phyloP scores from a whole-genome alignment of 2,113 vertebrate species.

The Pygoscelis adeliae region DNA sequence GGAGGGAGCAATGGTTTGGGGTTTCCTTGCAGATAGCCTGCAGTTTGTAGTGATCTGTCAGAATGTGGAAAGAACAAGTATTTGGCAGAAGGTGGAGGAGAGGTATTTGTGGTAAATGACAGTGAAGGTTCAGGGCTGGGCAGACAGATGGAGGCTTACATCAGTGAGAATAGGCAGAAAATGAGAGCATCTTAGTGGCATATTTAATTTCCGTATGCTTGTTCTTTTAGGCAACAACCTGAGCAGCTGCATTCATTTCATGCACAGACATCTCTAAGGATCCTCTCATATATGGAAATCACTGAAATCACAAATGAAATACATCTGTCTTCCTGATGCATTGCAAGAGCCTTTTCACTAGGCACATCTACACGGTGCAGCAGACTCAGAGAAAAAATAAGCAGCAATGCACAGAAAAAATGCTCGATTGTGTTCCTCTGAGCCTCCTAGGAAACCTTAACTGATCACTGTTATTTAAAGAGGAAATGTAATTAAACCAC shows the following conservation, averaged over 20 bases:
- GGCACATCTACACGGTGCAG: background rate
- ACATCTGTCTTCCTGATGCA: conserved; percentile 2
- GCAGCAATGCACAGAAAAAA: background rate
- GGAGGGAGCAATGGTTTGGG: background rate
- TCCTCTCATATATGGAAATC: conserved; percentile 27
- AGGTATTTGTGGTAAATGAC: background rate
- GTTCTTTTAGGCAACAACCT: conserved; percentile 22
- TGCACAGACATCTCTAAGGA: conserved; percentile 19
- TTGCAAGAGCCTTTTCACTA: background rate
- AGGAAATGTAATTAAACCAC: conserved; percentile 12
- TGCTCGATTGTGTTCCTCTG: background rate
- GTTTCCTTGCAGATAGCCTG: background rate
- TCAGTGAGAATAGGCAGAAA: conserved; percentile 2
- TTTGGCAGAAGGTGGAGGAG: background rate
- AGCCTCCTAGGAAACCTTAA: background rate
- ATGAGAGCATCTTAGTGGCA: background rate
- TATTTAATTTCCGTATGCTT: conserved; percentile 5
- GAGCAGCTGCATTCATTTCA: conserved; percentile 38
- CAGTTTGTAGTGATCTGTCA: background rate
- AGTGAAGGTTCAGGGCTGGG: background rate
- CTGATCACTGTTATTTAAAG: background rate
- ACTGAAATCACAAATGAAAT: conserved; percentile 40
- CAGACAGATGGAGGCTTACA: conserved; percentile 1
- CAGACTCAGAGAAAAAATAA: background rate
- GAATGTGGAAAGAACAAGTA: background rate